Base-by-base conservation (phyloP, 2,888 invertebrate species). In the Drosophila nigritarsus region DNA sequence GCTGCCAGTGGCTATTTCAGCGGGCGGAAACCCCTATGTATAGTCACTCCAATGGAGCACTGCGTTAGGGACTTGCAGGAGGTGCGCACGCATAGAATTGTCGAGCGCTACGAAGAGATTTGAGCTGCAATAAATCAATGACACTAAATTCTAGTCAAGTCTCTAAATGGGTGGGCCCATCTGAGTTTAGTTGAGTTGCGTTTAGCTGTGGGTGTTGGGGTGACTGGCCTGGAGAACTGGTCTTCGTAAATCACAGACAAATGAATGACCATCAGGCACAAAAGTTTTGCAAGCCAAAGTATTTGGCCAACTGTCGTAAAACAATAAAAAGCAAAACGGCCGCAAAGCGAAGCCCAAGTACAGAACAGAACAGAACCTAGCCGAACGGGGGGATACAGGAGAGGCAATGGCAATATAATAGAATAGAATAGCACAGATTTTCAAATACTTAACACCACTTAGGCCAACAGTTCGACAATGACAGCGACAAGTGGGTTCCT, bases 21-120 rank as follows among this genome's bases (percentile, higher is more conserved):
- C 20, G 92, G 92, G 0, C 65, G 78, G 30, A 90, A 88, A 38
- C 90, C 93, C 3, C 75, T 92, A 24, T 93, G 93, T 61, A 87
- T 92, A 6, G 83, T 92, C n/a, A 91, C 92, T 38, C 78, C 87
- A 2, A 76, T 84, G 24, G 78, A 83, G 1, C 56, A 56, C 30
- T 93, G 93, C 77, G 80, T 92, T 5, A 83, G 89, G 60, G 68
- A 92, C 50, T 67, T 91, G 29, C 55, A 74, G 48, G 70, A 87
- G 24, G 89, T 89, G 11, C 78, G 75, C 42, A 72, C 87, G 59
- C 83, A 91, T 32, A 82, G 83, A 32, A 80, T 92, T 50, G 82
- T 87, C 15, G 89, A 90, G 51, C 86, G 82, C 30, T 92, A 81
- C 34, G 87, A 91, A 56, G 58, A 69, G 74, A 82, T 75, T 62